Evolutionary conservation across 2,888 invertebrate species (phyloP), one percentile per base, ranked within the genome.

Genomic region (Dicranocentrus wangi): DNA sequence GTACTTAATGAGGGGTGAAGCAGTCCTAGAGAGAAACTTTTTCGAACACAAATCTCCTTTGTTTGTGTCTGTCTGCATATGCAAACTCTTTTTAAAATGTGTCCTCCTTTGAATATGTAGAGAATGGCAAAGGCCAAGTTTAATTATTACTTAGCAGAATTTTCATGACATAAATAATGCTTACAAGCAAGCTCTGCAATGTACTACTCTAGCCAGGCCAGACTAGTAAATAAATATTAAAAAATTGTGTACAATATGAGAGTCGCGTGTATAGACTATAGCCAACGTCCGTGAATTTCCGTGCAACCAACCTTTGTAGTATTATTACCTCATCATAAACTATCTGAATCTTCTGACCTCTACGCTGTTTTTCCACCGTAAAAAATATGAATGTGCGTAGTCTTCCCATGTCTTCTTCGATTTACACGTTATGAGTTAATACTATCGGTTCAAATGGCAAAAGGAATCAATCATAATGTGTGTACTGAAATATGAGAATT

Each of bases 81-180:
- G 15, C 10, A 47, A 47, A n/a, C 2, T 47, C 13, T 10, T 60
- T 60, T 60, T n/a, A 60, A 60, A 60, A 28, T 60, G 66, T 65
- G 63, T 63, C 73, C 65, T 65, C 73, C 39, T 65, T 73, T 65
- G 23, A 13, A 55, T 25, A 15, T 39, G 17, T 3, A 27, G 28
- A n/a, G 72, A 28, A 63, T 72, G 55, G 65, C 55, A 73, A 73
- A 73, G 73, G 73, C 73, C 73, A 73, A 73, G 42, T 53, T 73
- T 75, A 75, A 75, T 75, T 75, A 75, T 66, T 75, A 66, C 42
- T 42, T 75, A 15, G 51, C 47, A 23, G 43, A 42, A 55, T 55
- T 27, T 66, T 75, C 65, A 75, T 75, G 53, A 75, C 65, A 75
- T 66, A 65, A 66, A 75, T 75, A 65, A 65, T 43, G 43, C 17